These are phyloP conservation scores for Sisor rabdophorus DNA, from an alignment of 2,113 vertebrate species.

Conservation along the genomic window DNA sequence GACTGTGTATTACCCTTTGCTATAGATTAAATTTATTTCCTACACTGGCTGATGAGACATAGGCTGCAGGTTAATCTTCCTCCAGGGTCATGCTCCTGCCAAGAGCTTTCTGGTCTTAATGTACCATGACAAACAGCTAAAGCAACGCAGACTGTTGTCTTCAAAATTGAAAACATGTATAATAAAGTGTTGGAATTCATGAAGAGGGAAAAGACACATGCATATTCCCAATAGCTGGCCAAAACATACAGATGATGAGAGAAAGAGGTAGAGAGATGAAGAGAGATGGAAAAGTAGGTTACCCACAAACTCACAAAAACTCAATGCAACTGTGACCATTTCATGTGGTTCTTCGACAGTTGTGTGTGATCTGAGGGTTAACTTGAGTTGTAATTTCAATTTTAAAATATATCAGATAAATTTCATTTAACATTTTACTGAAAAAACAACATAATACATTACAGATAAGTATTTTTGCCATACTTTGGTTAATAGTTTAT, in stretches of 20 bases:
- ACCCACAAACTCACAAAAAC: slow-evolving; percentile 35
- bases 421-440: neutral
- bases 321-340: slow-evolving; percentile 12
- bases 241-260: slow-evolving; percentile 38
- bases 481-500: neutral
- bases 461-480: neutral
- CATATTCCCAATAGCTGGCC: slow-evolving; percentile 25
- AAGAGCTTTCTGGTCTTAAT: slow-evolving; percentile 25
- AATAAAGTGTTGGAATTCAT: slow-evolving; percentile 27
- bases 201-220: slow-evolving; percentile 17
- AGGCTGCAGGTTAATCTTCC: slow-evolving; percentile 36
- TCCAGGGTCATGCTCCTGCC: slow-evolving; percentile 27
- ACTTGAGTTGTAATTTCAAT: slow-evolving; percentile 2
- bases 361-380: slow-evolving; percentile 28
- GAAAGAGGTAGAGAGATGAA: neutral
- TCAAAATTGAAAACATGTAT: slow-evolving; percentile 20
- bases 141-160: slow-evolving; percentile 38
- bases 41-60: slow-evolving; percentile 33
- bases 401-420: neutral
- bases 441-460: neutral
- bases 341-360: slow-evolving; percentile 23
- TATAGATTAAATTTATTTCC: slow-evolving; percentile 36
- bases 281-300: slow-evolving; percentile 35
- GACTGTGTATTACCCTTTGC: neutral
- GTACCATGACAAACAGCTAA: slow-evolving; percentile 39